Evolutionary conservation across 2,113 vertebrate genomes (phyloP).

Genomic region (Steatornis caripensis): DNA sequence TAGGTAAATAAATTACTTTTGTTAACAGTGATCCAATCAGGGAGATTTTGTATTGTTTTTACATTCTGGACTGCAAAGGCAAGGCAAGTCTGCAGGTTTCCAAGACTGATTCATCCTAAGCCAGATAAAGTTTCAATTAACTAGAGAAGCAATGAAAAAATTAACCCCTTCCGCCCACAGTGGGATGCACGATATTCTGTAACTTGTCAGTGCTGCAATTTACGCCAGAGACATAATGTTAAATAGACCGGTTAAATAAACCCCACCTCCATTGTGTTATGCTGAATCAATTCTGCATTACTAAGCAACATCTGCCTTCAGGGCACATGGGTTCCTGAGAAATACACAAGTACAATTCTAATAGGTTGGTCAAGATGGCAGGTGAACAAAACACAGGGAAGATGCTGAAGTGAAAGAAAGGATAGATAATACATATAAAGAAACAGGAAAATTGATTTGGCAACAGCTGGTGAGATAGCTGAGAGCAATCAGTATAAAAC

Average conservation of each 20-base stretch:
- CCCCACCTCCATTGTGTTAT: not conserved
- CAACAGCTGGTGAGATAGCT: not conserved
- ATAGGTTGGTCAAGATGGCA: not conserved
- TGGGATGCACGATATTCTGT: not conserved
- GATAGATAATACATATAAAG: not conserved
- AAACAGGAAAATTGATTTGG: not conserved
- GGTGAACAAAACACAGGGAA: not conserved
- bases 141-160: not conserved
- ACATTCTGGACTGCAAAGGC: not conserved
- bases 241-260: not conserved
- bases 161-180: not conserved
- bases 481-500: not conserved
- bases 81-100: not conserved
- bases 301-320: not conserved
- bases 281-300: not conserved
- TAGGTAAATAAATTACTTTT: not conserved
- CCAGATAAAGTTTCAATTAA: not conserved
- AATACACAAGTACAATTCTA: not conserved
- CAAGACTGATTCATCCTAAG: not conserved
- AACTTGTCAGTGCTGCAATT: not conserved
- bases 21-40: not conserved
- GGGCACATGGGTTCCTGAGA: fast-evolving
- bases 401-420: not conserved
- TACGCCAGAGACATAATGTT: not conserved
- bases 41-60: not conserved